Evolutionary conservation across 2,113 vertebrate genomes (phyloP).

Genomic region (Clarias gariepinus): DNA sequence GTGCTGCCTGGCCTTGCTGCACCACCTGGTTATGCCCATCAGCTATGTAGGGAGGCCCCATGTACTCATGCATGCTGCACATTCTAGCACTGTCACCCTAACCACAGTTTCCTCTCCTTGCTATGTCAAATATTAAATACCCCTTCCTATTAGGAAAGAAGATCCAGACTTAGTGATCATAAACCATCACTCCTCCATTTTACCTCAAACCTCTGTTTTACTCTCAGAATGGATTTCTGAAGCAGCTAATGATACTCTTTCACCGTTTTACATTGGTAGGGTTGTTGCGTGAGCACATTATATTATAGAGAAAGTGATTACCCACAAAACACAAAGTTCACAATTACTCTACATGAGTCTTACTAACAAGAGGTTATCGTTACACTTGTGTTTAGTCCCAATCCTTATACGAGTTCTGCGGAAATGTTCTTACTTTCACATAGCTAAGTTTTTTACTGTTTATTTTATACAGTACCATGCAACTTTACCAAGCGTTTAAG

Average conservation of each 20-base stretch:
- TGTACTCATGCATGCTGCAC: conserved; percentile 47
- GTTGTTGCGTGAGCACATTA: conserved; percentile 23
- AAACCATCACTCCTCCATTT: conserved; percentile 18
- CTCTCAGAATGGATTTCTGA: not conserved
- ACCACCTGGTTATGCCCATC: conserved; percentile 55
- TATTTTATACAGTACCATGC: no score
- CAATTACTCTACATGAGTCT: conserved; percentile 46
- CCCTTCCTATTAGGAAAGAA: conserved; percentile 57
- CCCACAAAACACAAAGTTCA: conserved; percentile 45
- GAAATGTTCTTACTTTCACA: no score
- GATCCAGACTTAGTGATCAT: conserved; percentile 38
- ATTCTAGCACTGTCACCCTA: conserved; percentile 57
- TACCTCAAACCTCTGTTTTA: not conserved
- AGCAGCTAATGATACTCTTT: conserved; percentile 9
- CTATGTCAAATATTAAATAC: conserved; percentile 59
- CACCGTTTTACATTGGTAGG: conserved; percentile 40
- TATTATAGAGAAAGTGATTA: conserved; percentile 50
- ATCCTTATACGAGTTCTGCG: no score
- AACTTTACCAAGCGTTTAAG: no score
- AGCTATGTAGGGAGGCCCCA: conserved; percentile 37
- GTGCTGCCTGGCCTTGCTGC: conserved; percentile 21
- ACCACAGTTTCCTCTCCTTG: conserved; percentile 55
- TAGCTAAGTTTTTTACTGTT: no score
- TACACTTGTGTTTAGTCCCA: no score
- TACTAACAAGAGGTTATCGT: not conserved